These are phyloP conservation scores for Craniophora ligustri DNA, from an alignment of 2,888 invertebrate genomes.

Conservation along the genomic window DNA sequence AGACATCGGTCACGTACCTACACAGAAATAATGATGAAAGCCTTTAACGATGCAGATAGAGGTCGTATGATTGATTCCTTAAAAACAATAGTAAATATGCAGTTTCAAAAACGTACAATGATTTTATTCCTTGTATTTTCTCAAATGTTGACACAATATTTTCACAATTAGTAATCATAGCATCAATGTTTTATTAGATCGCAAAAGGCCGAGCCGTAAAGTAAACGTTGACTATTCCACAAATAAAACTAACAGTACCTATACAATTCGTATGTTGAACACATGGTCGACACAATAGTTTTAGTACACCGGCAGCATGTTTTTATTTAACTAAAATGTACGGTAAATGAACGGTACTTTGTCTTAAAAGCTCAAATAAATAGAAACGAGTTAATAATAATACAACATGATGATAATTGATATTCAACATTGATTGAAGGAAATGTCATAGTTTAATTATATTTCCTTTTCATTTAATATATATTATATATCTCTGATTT, in stretches of 20 bases:
- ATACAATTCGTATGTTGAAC: constrained; percentile 76
- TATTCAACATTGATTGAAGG: constrained; percentile 48
- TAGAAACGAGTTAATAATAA: constrained; percentile 60
- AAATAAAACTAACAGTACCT: constrained; percentile 77
- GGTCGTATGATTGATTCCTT: constrained; percentile 66
- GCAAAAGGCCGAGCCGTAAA: constrained; percentile 76
- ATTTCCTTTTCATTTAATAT: too few relatives aligned
- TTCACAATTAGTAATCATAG: constrained; percentile 61
- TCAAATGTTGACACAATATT: constrained; percentile 50
- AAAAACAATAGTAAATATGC: constrained; percentile 54
- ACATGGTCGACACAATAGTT: constrained; percentile 80
- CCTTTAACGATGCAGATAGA: constrained; percentile 70
- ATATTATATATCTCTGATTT: too few relatives aligned
- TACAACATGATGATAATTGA: constrained; percentile 55
- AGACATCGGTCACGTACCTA: constrained; percentile 73
- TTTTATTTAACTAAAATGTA: too few relatives aligned
- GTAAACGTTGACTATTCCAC: constrained; percentile 74
- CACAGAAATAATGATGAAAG: constrained; percentile 69
- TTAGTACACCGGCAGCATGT: constrained; percentile 61
- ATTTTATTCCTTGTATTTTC: constrained; percentile 38
- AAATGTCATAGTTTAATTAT: too few relatives aligned
- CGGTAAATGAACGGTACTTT: constrained; percentile 70
- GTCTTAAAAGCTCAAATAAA: constrained; percentile 66
- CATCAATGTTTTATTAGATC: constrained; percentile 69
- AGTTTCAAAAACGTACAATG: constrained; percentile 18